These are phyloP conservation scores for Petrocephalus zakoni DNA, from an alignment of 2,113 vertebrate genomes.

Conservation along the genomic window DNA sequence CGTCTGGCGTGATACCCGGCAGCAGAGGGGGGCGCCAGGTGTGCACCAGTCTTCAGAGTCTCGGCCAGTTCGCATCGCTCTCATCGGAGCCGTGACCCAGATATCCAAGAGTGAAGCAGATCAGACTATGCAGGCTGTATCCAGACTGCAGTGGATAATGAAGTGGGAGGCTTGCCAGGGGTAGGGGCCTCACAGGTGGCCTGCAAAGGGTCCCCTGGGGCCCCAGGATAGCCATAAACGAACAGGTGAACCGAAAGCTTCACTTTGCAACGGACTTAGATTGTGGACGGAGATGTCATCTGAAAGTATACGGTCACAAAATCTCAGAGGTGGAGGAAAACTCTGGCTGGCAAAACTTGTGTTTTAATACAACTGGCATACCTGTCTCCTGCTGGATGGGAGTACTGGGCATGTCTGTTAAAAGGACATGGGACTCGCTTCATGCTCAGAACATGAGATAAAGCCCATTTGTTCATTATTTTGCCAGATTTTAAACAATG, in stretches of 20 bases:
- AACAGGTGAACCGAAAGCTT: neutral
- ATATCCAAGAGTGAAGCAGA: neutral
- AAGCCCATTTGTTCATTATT: conserved; percentile 7
- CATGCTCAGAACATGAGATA: neutral
- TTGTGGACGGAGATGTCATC: neutral
- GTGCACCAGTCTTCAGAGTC: neutral
- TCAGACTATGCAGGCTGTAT: neutral
- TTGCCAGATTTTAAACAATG: no score
- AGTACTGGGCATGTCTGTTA: neutral
- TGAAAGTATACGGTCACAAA: neutral
- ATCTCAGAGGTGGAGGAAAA: neutral
- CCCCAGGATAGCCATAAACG: neutral
- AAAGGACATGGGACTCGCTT: neutral
- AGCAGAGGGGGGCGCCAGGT: neutral
- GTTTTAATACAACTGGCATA: neutral
- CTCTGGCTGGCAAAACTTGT: neutral
- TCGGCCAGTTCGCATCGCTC: neutral
- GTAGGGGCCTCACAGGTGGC: neutral
- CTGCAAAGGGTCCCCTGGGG: neutral
- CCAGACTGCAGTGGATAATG: neutral
- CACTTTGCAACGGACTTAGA: neutral
- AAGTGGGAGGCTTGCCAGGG: neutral
- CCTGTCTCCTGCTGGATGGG: neutral
- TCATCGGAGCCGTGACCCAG: neutral
- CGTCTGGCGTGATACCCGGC: neutral